Conservation (phyloP, 2,888 invertebrate genomes). For the Vandiemenella viatica region DNA sequence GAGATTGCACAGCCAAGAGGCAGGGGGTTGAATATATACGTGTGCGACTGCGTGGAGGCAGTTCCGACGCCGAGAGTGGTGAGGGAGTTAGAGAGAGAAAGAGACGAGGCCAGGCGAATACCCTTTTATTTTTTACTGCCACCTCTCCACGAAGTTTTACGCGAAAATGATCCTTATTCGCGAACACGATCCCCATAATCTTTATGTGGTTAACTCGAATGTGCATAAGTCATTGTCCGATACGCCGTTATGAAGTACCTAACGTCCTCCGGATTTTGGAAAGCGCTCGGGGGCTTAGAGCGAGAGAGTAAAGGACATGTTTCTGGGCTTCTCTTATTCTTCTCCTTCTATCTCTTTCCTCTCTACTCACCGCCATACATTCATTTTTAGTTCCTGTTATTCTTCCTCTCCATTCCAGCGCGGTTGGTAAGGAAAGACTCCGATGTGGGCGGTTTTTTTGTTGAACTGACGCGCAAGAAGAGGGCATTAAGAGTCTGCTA, state of each 20-base stretch:
- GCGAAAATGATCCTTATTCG: conserved; percentile 13
- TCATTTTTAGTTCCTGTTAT: too few species aligned
- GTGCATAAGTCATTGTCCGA: conserved; percentile 4
- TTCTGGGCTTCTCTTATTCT: too few species aligned
- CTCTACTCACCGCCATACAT: too few species aligned
- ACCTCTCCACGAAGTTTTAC: not conserved
- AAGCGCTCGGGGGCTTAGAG: not conserved
- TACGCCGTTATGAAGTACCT: conserved; percentile 3
- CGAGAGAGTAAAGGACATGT: not conserved
- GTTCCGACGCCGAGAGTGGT: not conserved
- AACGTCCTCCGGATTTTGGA: not conserved
- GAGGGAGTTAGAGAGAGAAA: not conserved
- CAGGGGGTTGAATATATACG: not conserved
- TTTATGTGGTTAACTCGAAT: conserved; percentile 4
- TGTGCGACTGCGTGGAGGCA: not conserved
- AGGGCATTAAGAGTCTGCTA: conserved; percentile 12
- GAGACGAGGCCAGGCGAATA: too few species aligned
- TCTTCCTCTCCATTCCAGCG: too few species aligned
- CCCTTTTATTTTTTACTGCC: not conserved
- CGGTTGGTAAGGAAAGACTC: not conserved
- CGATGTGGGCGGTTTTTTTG: not conserved
- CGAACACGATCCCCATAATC: conserved; percentile 5
- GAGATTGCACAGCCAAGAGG: conserved; percentile 2
- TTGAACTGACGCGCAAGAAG: not conserved
- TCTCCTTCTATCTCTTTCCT: not conserved